A percentile compares a stretch with the other conserved stretches of the same genome.
Evolutionary conservation across 2,888 invertebrate genomes (phyloP).

Genomic region (Abrostola tripartita): DNA sequence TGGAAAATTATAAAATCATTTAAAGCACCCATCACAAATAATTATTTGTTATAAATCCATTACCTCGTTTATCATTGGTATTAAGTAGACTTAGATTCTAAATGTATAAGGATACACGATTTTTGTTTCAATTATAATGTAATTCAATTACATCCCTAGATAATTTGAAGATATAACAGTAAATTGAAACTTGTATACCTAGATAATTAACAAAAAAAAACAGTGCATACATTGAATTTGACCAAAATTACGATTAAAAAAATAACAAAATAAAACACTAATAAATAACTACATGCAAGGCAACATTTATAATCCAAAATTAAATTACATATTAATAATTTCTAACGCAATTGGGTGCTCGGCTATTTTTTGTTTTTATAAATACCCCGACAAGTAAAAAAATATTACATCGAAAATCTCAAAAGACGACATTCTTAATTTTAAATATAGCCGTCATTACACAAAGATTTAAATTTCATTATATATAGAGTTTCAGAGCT

Average conservation of each 20-base stretch:
- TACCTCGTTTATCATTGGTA: constrained; percentile 35
- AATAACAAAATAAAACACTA: constrained; percentile 7
- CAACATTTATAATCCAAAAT: constrained; percentile 7
- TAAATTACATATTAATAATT: constrained; percentile 8
- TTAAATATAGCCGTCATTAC: constrained; percentile 12
- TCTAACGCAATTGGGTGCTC: constrained; percentile 44
- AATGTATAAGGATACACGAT: constrained; percentile 17
- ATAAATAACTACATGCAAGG: constrained; percentile 1
- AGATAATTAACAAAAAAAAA: constrained; percentile 17
- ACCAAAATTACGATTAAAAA: constrained; percentile 12
- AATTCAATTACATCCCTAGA: constrained; percentile 30
- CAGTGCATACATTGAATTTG: constrained; percentile 9
- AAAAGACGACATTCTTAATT: constrained; percentile 9
- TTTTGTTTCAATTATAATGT: constrained; percentile 25
- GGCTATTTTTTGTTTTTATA: constrained; percentile 36
- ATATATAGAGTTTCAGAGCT: neutral
- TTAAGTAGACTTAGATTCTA: constrained; percentile 18
- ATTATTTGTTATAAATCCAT: constrained; percentile 25
- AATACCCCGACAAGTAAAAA: constrained; percentile 13
- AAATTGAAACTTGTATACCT: constrained; percentile 17
- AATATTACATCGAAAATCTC: constrained; percentile 12
- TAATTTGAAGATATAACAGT: constrained; percentile 19
- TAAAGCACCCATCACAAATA: constrained; percentile 40
- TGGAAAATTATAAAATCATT: constrained; percentile 24
- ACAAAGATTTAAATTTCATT: neutral